Base-by-base conservation (phyloP, 2,113 vertebrate genomes). In the Megaceryle maxima region DNA sequence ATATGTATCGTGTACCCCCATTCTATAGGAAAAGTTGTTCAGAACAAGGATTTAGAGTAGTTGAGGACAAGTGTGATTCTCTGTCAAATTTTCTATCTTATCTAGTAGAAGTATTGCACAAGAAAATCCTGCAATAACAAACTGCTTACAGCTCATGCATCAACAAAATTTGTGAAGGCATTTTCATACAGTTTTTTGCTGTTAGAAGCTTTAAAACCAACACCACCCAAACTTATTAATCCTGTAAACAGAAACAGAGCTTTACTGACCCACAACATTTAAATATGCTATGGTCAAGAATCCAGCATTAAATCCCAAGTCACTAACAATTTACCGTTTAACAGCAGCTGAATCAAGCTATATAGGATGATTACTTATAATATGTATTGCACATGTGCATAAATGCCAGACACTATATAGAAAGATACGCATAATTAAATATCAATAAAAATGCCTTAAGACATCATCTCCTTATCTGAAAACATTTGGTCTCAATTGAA, bases 401-500 rank as follows among this genome's bases (percentile, higher is more conserved):
- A 83, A 88, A 86, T 83, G 43, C 29, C 46, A 66, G 43, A 39
- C 6, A 14, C 7, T 63, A 16, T 50, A 29, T 4, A 79, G 56
- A 84, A 74, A 82, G 81, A 87, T 29, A 80, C 18, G 41, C 48
- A 67, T 64, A 90, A 96, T 24, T 94, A 72, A 96, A 75, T 88
- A 75, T 29, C 31, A 77, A 37, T 90, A 88, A 80, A 90, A 91
- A 78, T 46, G 53, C 76, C 62, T 85, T 64, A 81, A 83, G 51
- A 85, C 29, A 93, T 78, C 66, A 73, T 75, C 69, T 85, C 59
- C 75, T 85, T 44, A 83, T 92, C 83, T 50, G 75, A 79, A 95
- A 95, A 72, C 89, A 95, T 86, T 88, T 92, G 85, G 85, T 72
- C 60, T 83, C 68, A 85, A n/a, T 1, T 70, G 84, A 91, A 94